These are phyloP conservation scores for Netta rufina DNA, from an alignment of 2,797 vertebrate genomes.

Conservation along the genomic window DNA sequence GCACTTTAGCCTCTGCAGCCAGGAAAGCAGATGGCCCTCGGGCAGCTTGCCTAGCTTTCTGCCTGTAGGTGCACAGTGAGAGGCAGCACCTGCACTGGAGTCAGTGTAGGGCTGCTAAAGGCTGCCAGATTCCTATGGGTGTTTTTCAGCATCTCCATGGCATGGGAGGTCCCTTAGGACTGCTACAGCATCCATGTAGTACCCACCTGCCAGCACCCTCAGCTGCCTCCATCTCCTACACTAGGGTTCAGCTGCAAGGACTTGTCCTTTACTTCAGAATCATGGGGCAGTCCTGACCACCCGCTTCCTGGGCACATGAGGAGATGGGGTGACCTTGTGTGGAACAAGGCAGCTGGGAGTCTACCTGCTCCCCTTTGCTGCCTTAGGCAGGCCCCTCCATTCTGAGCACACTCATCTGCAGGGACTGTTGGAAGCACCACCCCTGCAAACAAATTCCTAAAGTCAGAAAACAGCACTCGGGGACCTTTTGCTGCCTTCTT, in stretches of 20 bases:
- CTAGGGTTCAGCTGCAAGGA: background rate
- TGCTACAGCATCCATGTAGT: background rate
- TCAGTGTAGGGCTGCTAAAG: background rate
- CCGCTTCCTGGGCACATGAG: fast-evolving
- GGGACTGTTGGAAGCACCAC: background rate
- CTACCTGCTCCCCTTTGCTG: background rate
- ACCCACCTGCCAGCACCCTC: background rate
- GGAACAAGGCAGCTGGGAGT: background rate
- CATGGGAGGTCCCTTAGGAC: background rate
- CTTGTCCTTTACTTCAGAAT: background rate
- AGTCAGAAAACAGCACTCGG: background rate
- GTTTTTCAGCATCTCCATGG: background rate
- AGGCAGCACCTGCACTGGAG: background rate
- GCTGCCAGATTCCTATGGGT: fast-evolving
- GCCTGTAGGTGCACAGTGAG: background rate
- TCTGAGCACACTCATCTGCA: fast-evolving
- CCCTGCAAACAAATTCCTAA: background rate
- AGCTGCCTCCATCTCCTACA: background rate
- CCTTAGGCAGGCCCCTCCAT: background rate
- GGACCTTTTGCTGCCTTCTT: background rate
- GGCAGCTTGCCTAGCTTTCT: background rate
- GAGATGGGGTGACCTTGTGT: fast-evolving
- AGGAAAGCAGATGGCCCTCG: background rate
- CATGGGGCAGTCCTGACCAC: background rate
- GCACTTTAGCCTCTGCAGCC: background rate